Evolutionary conservation across 2,113 vertebrate species (phyloP), one percentile per base, ranked within the genome.

Genomic region (Myotis brandtii): DNA sequence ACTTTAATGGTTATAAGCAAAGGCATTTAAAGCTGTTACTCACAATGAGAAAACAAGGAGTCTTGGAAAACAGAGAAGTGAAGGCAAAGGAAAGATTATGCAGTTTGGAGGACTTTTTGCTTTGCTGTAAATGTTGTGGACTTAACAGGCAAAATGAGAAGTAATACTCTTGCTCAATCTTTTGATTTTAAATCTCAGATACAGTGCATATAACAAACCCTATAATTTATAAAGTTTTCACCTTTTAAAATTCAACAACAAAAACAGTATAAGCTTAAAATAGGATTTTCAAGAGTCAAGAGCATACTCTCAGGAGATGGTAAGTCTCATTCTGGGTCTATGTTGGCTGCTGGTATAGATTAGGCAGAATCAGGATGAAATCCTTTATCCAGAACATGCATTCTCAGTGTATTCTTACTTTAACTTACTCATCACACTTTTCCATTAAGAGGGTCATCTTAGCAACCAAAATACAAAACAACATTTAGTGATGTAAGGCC

Each of bases 181-280:
- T 94, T 92, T 50, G 27, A 88, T 82, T 93, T 93, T 88, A 81
- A 95, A 91, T 81, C 77, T 91, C 67, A 94, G 54, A 66, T 27
- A 81, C 11, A 11, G 32, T 64, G 2, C 69, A 32, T 56, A 48
- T 76, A 94, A 37, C 34, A 85, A 95, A 64, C 66, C 16, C 32
- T 96, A 59, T 18, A 81, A 84, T 94, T 72, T 86, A 30, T 73
- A 73, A 64, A 77, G 27, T 77, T 85, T 93, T 89, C 54, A 88
- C 67, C 43, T 82, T 91, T 93, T 46, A 91, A 93, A 93, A 93
- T 94, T 93, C 50, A 89, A 67, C 9, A 69, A 70, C 70, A 94
- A 56, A 83, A 84, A 20, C 40, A 88, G 34, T 30, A 94, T n/a
- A 23, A 89, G 50, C 30, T 86, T 88, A 80, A 72, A 62, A 59